phyloP scores from a whole-genome alignment of 2,888 invertebrate genomes.

The Tetrapedia diversipes region DNA sequence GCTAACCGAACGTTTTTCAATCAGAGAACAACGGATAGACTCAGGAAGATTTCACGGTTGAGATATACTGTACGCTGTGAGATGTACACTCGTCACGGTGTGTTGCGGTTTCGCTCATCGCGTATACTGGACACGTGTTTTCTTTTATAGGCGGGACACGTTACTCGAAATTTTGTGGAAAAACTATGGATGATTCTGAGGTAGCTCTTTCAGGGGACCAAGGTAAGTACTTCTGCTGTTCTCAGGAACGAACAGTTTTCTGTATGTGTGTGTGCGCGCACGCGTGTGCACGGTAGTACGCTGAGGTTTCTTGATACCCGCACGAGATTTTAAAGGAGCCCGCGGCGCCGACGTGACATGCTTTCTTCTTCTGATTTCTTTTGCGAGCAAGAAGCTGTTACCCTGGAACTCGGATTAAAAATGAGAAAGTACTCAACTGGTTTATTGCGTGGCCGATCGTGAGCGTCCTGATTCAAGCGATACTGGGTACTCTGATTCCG shows the following conservation, averaged over 20 bases:
- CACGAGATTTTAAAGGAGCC: slow-evolving; percentile 1
- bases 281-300: too few species aligned
- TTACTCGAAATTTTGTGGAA: slow-evolving; percentile 15
- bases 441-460: too few species aligned
- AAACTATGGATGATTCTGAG: not conserved
- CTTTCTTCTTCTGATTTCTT: too few species aligned
- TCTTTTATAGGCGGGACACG: not conserved
- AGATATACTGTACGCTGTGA: too few species aligned
- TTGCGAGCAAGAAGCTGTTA: too few species aligned
- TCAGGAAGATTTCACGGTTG: not conserved
- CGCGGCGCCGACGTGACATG: slow-evolving; percentile 7
- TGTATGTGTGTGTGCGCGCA: too few species aligned
- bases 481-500: too few species aligned
- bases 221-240: not conserved
- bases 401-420: too few species aligned
- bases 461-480: too few species aligned
- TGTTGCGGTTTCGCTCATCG: not conserved
- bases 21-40: not conserved
- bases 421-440: too few species aligned
- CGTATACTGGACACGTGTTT: not conserved
- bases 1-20: not conserved
- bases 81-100: too few species aligned
- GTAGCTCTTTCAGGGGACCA: not conserved
- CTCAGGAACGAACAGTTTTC: not conserved
- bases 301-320: slow-evolving; percentile 16